phyloP scores from a whole-genome alignment of 2,113 vertebrate genomes.

The Eudyptes chrysolophus region DNA sequence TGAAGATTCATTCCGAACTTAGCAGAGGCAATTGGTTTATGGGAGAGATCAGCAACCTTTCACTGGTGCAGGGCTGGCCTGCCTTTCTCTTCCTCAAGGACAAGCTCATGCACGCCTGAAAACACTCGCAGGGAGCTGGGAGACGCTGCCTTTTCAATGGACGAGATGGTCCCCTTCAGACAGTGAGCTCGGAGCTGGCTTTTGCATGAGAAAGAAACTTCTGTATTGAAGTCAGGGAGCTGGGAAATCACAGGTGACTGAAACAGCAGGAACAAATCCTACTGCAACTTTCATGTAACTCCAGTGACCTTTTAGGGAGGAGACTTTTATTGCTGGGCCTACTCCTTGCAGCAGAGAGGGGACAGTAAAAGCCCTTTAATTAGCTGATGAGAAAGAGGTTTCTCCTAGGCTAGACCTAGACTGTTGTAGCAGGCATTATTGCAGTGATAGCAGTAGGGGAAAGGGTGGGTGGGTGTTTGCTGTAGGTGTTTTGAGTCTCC shows the following conservation, averaged over 20 bases:
- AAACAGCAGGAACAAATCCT: background rate
- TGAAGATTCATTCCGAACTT: conserved; percentile 12
- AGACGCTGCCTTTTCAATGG: background rate
- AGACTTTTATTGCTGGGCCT: background rate
- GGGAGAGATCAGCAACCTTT: conserved; percentile 24
- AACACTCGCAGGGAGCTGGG: accelerated
- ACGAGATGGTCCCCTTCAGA: background rate
- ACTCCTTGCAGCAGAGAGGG: background rate
- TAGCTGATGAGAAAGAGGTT: background rate
- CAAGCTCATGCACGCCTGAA: background rate
- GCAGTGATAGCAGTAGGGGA: background rate
- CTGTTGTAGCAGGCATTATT: background rate
- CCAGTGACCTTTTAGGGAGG: background rate
- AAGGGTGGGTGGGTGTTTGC: background rate
- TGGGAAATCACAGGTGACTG: background rate
- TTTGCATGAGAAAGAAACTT: background rate
- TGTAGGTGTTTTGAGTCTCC: background rate
- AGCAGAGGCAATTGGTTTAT: background rate
- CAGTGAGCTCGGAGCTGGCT: background rate
- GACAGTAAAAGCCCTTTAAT: background rate
- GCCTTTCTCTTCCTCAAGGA: background rate
- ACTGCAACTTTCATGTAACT: background rate
- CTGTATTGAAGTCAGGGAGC: background rate
- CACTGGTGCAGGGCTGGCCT: background rate
- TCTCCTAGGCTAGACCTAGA: background rate